A percentile compares a stretch with the other conserved stretches of the same genome.
Conservation (phyloP, 1,140 invertebrate species). For the Eciton burchellii region DNA sequence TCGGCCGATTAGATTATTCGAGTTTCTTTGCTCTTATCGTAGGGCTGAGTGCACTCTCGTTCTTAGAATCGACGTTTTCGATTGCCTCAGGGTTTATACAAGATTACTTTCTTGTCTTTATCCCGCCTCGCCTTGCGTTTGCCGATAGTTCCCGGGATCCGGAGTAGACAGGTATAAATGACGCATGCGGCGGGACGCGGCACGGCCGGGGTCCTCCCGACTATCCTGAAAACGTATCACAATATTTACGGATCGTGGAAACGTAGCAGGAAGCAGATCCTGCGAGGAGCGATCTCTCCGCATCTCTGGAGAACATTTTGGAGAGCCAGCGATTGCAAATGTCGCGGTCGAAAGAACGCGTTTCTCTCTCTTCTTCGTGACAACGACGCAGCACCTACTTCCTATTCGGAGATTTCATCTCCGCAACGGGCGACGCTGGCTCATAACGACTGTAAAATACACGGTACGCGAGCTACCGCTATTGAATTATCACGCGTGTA, state of each 20-base stretch:
- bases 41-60: slow-evolving; percentile 46
- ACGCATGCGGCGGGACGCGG: slow-evolving; percentile 17
- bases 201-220: background rate
- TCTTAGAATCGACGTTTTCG: slow-evolving; percentile 55
- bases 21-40: slow-evolving; percentile 62
- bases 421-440: background rate
- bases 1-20: slow-evolving; percentile 59
- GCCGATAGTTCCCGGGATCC: slow-evolving; percentile 45
- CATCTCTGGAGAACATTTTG: background rate
- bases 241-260: background rate
- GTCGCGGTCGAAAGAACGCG: background rate
- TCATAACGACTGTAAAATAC: background rate
- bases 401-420: background rate
- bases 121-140: slow-evolving; percentile 30
- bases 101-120: slow-evolving; percentile 56
- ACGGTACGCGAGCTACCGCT: background rate
- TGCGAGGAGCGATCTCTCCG: background rate
- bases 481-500: background rate
- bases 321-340: background rate
- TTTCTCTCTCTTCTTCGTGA: background rate
- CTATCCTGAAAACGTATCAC: slow-evolving; percentile 1
- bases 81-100: slow-evolving; percentile 53
- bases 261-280: background rate
- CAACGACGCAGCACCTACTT: background rate
- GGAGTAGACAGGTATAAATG: slow-evolving; percentile 44